phyloP scores from a whole-genome alignment of 1,140 invertebrate species.

The Drosophila auraria region DNA sequence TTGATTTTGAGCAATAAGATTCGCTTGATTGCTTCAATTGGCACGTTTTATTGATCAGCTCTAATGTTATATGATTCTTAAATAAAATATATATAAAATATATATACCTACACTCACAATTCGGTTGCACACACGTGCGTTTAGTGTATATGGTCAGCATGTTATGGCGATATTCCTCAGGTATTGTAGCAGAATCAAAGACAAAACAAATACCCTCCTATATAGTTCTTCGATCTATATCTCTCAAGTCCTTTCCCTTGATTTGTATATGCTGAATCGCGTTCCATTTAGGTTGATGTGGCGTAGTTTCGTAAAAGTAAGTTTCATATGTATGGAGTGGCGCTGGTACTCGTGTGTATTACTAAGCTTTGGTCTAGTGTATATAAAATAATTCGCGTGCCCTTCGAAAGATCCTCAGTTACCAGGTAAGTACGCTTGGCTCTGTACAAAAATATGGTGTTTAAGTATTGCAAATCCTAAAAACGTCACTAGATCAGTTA shows the following conservation, averaged over 20 bases:
- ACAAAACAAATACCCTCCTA: slow-evolving; percentile 26
- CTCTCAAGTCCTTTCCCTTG: slow-evolving; percentile 7
- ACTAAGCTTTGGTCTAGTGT: slow-evolving; percentile 82
- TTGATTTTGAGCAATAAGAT: slow-evolving; percentile 54
- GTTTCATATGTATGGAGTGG: slow-evolving; percentile 57
- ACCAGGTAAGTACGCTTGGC: slow-evolving; percentile 31
- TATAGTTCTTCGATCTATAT: slow-evolving; percentile 12
- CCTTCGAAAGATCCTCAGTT: slow-evolving; percentile 51
- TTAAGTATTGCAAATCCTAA: slow-evolving; percentile 43
- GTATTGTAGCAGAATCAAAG: slow-evolving; percentile 73
- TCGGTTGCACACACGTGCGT: slow-evolving; percentile 34
- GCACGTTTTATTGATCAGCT: slow-evolving; percentile 62
- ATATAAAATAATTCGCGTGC: slow-evolving; percentile 59
- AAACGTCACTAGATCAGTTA: slow-evolving; percentile 30
- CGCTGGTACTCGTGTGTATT: slow-evolving; percentile 67
- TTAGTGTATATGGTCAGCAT: slow-evolving; percentile 52
- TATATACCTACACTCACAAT: slow-evolving; percentile 60
- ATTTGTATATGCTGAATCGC: slow-evolving; percentile 32
- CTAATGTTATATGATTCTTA: slow-evolving; percentile 75
- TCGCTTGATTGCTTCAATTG: slow-evolving; percentile 59
- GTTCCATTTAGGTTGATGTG: slow-evolving; percentile 35
- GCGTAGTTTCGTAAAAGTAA: slow-evolving; percentile 55
- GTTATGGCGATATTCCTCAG: slow-evolving; percentile 70
- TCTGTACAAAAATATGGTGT: slow-evolving; percentile 44
- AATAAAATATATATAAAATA: slow-evolving; percentile 73